These are phyloP conservation scores for Hippolais icterina DNA, from an alignment of 2,113 vertebrate species.

Conservation along the genomic window DNA sequence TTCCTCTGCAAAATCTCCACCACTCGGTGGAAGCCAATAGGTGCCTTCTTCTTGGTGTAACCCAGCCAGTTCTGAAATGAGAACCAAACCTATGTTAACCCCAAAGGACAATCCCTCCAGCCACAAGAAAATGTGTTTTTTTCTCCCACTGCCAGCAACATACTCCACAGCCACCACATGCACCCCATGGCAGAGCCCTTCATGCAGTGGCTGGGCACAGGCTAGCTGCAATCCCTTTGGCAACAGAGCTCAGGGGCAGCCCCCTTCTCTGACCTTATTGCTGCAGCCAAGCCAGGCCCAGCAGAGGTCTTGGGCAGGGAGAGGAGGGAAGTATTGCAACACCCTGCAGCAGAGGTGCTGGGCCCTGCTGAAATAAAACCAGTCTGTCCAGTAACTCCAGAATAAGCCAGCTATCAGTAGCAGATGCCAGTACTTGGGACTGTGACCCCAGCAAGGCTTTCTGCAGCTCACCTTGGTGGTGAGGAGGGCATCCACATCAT, in stretches of 20 bases:
- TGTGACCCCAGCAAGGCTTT: neutral
- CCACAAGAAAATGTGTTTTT: neutral
- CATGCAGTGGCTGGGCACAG: neutral
- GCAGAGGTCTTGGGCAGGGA: neutral
- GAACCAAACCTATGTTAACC: neutral
- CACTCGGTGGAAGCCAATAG: slow-evolving; percentile 89
- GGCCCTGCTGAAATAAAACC: neutral
- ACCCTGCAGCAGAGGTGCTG: neutral
- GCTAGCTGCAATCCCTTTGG: neutral
- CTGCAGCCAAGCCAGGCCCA: neutral
- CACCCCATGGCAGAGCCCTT: neutral
- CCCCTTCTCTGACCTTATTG: neutral
- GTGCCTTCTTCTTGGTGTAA: slow-evolving; percentile 89
- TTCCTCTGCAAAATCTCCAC: slow-evolving; percentile 94
- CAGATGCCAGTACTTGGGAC: neutral
- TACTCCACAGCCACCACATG: neutral
- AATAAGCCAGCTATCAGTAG: neutral
- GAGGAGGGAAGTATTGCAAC: neutral
- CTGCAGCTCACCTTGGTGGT: slow-evolving; percentile 80
- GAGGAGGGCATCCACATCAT: slow-evolving; percentile 90
- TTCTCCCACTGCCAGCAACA: neutral
- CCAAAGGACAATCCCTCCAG: neutral
- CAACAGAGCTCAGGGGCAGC: neutral
- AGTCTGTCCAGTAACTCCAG: neutral
- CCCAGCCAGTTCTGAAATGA: slow-evolving; percentile 90